These are phyloP conservation scores for Mionectes olivaceus DNA, from an alignment of 2,797 vertebrate species.

Conservation along the genomic window DNA sequence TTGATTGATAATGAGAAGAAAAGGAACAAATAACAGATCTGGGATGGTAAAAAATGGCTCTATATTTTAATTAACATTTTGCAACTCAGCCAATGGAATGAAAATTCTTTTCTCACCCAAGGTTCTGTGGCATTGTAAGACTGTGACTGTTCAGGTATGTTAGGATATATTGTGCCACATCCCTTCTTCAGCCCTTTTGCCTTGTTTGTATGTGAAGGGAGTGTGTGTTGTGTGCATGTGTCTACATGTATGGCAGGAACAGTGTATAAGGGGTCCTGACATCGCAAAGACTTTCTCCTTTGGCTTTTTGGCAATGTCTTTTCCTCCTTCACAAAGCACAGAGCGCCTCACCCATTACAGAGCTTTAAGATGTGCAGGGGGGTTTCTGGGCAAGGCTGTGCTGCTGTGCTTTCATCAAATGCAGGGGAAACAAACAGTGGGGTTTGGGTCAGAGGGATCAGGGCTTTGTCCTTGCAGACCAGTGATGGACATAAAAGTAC, in stretches of 20 bases:
- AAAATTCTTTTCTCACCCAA: not conserved
- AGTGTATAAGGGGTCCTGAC: accelerated
- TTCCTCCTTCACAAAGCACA: not conserved
- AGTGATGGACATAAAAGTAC: not conserved
- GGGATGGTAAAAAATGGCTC: not conserved
- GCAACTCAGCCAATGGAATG: not conserved
- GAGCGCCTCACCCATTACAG: not conserved
- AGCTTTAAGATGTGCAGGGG: not conserved
- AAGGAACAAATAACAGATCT: not conserved
- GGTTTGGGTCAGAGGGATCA: not conserved
- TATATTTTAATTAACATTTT: not conserved
- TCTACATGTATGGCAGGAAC: not conserved
- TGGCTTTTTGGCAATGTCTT: not conserved
- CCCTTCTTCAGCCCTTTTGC: not conserved
- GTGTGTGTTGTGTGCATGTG: not conserved
- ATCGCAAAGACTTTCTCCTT: not conserved
- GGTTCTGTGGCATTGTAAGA: not conserved
- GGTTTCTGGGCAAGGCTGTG: not conserved
- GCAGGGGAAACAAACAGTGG: not conserved
- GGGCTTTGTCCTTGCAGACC: not conserved
- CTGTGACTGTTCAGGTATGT: not conserved
- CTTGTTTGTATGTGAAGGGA: not conserved
- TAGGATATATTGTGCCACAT: not conserved
- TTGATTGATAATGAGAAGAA: not conserved
- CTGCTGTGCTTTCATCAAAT: not conserved